Conservation (phyloP, 2,888 invertebrate genomes). For the Drosophila neotestacea region DNA sequence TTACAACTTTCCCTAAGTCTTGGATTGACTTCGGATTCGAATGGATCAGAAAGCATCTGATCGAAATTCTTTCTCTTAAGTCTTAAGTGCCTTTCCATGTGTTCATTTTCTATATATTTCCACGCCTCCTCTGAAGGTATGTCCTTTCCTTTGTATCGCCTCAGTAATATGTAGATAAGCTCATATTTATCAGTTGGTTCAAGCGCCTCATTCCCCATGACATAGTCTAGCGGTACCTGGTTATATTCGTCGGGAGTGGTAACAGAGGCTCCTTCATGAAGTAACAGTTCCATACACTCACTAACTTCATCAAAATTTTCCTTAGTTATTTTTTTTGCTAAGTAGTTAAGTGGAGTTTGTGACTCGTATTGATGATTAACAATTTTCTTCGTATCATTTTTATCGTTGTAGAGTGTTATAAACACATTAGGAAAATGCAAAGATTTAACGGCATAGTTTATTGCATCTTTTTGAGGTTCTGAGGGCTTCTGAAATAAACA, state of each 20-base stretch:
- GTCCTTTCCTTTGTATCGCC: background rate
- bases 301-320: background rate
- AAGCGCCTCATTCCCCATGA: background rate
- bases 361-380: background rate
- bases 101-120: background rate
- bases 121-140: background rate
- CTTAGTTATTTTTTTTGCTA: conserved; percentile 2
- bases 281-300: conserved; percentile 16
- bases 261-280: background rate
- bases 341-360: conserved; percentile 14
- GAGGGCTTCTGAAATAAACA: background rate
- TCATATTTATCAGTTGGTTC: background rate
- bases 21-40: background rate
- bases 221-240: background rate
- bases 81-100: background rate
- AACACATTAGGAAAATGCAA: background rate
- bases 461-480: background rate
- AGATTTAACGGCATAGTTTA: conserved; percentile 3
- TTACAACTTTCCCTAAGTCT: background rate
- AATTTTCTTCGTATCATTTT: background rate
- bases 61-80: background rate
- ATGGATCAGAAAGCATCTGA: background rate
- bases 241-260: background rate
- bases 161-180: conserved; percentile 5
- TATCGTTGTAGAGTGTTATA: background rate